Base-by-base conservation (phyloP, 2,888 invertebrate species). In the Cephalotes varians region DNA sequence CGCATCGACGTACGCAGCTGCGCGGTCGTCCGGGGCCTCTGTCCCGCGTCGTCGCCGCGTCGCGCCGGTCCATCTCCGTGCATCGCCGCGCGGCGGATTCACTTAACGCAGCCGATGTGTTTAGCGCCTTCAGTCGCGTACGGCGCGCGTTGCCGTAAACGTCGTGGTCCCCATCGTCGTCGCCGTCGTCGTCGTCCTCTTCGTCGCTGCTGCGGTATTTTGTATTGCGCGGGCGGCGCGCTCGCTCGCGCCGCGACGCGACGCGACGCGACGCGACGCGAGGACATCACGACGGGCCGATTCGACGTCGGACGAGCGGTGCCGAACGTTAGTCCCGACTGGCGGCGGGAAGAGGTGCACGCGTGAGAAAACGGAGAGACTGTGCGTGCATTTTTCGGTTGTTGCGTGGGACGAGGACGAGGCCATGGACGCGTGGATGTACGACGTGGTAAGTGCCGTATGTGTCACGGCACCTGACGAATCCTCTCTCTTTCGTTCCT, bases 341-440 rank as follows among this genome's bases (percentile, higher is more conserved):
- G 58, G 18, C 37, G 34, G 49, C 7, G 31, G 5, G 49, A 47
- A 15, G 47, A 18, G 67, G 25, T 49, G 49, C 49, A n/a, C 56
- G 72, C 56, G 60, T 37, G 60, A 74, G 49, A 28, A 6, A 74
- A 21, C 73, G 74, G 74, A 62, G 74, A 62, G 72, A 15, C 62
- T 9, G 47, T 31, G 40, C 25, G 37, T 54, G 62, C n/a, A 6
- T 40, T 64, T 76, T 77, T 67, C 44, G 51, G 49, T 34, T 51
- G 15, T n/a, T 21, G 44, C 56, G 77, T 47, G 77, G 54, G 31
- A 77, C 77, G 77, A 77, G 28, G 64, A 91, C 91, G 82, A 64
- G 76, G 88, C 91, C 89, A 94, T 94, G 94, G 94, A 94, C 86
- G 91, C 94, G 85, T 94, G 94, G 94, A 94, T 94, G 92, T 94